A percentile compares a stretch with the other conserved stretches of the same genome.
These are phyloP conservation scores for Poecilia velifera DNA, from an alignment of 2,797 vertebrate species.

Conservation along the genomic window DNA sequence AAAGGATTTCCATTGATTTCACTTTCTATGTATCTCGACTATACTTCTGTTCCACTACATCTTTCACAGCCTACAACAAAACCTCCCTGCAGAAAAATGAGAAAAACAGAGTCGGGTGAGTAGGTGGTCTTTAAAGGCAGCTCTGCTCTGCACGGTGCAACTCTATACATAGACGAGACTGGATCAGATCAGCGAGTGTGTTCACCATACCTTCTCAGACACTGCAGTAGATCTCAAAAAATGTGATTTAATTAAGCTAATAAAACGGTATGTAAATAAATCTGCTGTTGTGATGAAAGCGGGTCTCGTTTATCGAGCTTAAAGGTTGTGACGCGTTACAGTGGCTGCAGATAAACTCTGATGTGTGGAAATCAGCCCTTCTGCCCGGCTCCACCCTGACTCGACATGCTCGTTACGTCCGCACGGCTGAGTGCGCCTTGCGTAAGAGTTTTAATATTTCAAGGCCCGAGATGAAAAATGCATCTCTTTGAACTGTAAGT, in stretches of 20 bases:
- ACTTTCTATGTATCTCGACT: not conserved
- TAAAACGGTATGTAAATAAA: not conserved
- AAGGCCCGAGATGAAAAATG: slow-evolving; percentile 76
- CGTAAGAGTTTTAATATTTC: slow-evolving; percentile 83
- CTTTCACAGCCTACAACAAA: not conserved
- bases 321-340: slow-evolving; percentile 36
- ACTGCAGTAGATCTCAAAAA: not conserved
- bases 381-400: slow-evolving; percentile 54
- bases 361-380: slow-evolving; percentile 52
- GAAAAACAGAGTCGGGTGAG: not conserved
- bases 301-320: slow-evolving; percentile 20
- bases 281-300: not conserved
- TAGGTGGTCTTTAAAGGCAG: not conserved
- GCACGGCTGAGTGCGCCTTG: slow-evolving; percentile 70
- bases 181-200: not conserved
- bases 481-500: slow-evolving; percentile 73
- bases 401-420: slow-evolving; percentile 61
- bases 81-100: not conserved
- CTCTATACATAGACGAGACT: not conserved
- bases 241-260: not conserved
- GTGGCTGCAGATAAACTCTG: slow-evolving; percentile 45
- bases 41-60: not conserved
- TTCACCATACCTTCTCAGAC: not conserved
- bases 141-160: not conserved
- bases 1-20: not conserved